Percentiles rank a stretch among this genome's conserved stretches.
Conservation (phyloP, 2,888 invertebrate genomes). For the Spialia ferax region DNA sequence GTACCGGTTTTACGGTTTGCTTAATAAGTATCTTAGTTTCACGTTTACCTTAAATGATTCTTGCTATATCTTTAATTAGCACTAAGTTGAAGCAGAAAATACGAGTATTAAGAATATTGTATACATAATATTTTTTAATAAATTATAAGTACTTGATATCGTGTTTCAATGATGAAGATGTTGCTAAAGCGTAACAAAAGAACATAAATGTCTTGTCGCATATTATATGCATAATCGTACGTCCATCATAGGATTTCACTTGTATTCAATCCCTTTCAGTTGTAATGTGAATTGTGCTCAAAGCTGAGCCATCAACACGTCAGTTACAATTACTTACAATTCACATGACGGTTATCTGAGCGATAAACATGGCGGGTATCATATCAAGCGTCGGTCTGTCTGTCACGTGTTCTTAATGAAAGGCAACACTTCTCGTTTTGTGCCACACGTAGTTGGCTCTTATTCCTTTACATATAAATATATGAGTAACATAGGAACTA, state of each 20-base stretch:
- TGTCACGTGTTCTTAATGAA: constrained; percentile 37
- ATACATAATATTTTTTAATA: too few species aligned
- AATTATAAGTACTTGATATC: not conserved
- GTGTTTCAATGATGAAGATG: not conserved
- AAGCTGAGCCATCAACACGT: constrained; percentile 21
- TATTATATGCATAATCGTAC: not conserved
- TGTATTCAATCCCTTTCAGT: not conserved
- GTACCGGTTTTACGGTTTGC: too few species aligned
- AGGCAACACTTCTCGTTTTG: constrained; percentile 28
- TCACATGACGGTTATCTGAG: constrained; percentile 30
- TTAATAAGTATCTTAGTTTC: too few species aligned
- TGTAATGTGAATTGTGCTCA: constrained; percentile 17
- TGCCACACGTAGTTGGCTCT: constrained; percentile 2
- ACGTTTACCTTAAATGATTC: too few species aligned
- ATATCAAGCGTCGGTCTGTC: constrained; percentile 25
- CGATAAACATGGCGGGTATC: constrained; percentile 23
- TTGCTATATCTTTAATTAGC: too few species aligned
- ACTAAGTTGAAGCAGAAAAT: too few species aligned
- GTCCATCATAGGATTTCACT: not conserved
- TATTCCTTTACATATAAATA: not conserved
- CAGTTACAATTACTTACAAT: constrained; percentile 24
- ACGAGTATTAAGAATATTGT: too few species aligned
- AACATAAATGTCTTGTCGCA: not conserved
- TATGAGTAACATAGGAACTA: not conserved
- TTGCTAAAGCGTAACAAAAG: not conserved